Percentiles rank a stretch among this genome's conserved stretches.
Evolutionary conservation across 1,140 invertebrate genomes (phyloP).

Genomic region (Paralvinella palmiformis): DNA sequence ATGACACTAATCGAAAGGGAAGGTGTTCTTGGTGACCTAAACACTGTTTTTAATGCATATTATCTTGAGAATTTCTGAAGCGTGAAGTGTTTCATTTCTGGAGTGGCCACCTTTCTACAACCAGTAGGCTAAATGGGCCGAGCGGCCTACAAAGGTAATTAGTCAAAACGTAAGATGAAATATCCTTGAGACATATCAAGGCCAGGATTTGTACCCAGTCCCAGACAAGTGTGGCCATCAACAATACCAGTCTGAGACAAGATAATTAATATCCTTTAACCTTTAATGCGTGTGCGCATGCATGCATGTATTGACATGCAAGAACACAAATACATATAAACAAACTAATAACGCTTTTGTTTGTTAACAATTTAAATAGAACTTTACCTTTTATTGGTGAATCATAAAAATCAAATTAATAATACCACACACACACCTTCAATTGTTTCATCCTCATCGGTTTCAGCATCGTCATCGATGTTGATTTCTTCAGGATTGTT

Average conservation of each 20-base stretch:
- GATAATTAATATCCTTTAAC: slow-evolving; percentile 27
- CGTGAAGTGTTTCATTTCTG: no score
- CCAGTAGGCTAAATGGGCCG: no score
- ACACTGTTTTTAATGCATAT: no score
- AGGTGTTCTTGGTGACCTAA: no score
- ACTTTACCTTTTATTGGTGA: background rate
- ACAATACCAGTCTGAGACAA: background rate
- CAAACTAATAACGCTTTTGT: background rate
- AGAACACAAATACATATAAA: background rate
- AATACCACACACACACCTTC: slow-evolving; percentile 39
- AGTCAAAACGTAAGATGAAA: no score
- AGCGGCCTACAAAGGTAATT: no score
- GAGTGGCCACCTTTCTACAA: no score
- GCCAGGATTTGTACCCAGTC: no score
- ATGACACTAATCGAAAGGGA: no score
- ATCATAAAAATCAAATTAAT: background rate
- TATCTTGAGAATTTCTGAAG: no score
- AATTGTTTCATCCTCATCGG: slow-evolving; percentile 57
- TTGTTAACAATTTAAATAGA: background rate
- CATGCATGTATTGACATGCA: slow-evolving; percentile 9
- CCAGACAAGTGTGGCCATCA: no score
- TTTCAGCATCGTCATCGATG: slow-evolving; percentile 58
- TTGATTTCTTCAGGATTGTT: slow-evolving; percentile 92
- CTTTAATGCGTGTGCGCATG: slow-evolving; percentile 34
- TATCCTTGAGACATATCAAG: no score